phyloP scores from a whole-genome alignment of 2,888 invertebrate genomes.

The Cloeon dipterum region DNA sequence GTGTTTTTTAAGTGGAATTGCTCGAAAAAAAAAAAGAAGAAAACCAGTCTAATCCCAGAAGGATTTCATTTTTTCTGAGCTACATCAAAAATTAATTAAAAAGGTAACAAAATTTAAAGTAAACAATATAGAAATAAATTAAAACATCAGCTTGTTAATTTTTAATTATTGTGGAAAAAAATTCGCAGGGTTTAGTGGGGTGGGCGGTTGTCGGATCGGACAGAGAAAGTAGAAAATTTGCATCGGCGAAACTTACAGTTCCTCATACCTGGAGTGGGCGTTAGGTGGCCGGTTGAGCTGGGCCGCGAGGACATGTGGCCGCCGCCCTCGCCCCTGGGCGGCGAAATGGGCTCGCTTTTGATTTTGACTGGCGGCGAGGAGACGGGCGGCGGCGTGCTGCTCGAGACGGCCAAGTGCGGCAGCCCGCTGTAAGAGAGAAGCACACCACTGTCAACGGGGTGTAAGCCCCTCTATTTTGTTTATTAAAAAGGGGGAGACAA shows the following conservation, averaged over 20 bases:
- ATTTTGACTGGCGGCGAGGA: slow-evolving; percentile 71
- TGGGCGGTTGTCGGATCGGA: no score
- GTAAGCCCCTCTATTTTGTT: not conserved
- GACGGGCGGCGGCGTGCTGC: slow-evolving; percentile 52
- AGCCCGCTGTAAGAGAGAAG: slow-evolving; percentile 28
- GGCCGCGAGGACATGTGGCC: slow-evolving; percentile 21
- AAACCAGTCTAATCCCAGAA: no score
- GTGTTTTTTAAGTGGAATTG: no score
- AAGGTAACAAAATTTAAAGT: no score
- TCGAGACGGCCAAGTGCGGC: slow-evolving; percentile 47
- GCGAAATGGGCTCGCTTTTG: slow-evolving; percentile 89
- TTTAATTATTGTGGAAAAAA: no score
- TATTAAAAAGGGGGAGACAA: not conserved
- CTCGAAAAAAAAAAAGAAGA: no score
- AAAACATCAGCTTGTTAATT: no score
- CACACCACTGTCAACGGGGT: not conserved
- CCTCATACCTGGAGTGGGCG: slow-evolving; percentile 27
- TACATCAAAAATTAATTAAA: no score
- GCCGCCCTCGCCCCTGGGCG: slow-evolving; percentile 67
- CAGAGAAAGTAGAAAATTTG: not conserved
- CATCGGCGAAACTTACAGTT: not conserved
- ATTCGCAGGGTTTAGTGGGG: no score
- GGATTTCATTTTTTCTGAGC: no score
- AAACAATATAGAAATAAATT: no score
- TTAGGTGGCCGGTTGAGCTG: slow-evolving; percentile 31